phyloP scores from a whole-genome alignment of 2,113 vertebrate genomes.

The Cyanoramphus novaezelandiae region DNA sequence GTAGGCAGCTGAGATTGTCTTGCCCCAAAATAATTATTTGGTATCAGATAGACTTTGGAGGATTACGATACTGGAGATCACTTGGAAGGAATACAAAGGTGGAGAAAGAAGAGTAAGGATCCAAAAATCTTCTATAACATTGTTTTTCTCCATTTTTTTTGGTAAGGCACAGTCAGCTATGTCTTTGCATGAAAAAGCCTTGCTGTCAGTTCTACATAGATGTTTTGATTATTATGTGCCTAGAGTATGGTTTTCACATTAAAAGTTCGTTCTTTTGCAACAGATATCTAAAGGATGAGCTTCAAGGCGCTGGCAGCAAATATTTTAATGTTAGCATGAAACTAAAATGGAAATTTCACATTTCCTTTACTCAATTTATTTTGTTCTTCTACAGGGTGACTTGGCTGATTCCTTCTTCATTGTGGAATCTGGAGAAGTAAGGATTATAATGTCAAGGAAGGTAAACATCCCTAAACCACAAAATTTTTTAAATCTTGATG shows the following conservation, averaged over 20 bases:
- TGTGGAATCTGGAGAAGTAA: slow-evolving; percentile 97
- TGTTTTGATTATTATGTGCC: background rate
- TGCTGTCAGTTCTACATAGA: background rate
- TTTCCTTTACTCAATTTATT: background rate
- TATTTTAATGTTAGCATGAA: background rate
- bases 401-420: slow-evolving; percentile 96
- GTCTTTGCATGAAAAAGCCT: background rate
- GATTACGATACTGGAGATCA: background rate
- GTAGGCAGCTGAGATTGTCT: background rate
- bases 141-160: background rate
- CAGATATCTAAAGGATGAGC: background rate
- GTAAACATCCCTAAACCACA: slow-evolving; percentile 67
- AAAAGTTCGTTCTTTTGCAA: background rate
- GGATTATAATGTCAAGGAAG: slow-evolving; percentile 95
- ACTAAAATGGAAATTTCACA: background rate
- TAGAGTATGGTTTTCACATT: background rate
- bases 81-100: background rate
- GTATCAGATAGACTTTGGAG: background rate
- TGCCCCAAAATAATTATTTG: background rate
- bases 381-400: slow-evolving; percentile 83
- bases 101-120: background rate
- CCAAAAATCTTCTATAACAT: background rate
- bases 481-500: background rate
- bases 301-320: background rate
- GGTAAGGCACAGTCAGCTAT: background rate